Percentiles rank a stretch among this genome's conserved stretches.
Conservation (phyloP, 2,113 vertebrate species). For the Egretta garzetta region DNA sequence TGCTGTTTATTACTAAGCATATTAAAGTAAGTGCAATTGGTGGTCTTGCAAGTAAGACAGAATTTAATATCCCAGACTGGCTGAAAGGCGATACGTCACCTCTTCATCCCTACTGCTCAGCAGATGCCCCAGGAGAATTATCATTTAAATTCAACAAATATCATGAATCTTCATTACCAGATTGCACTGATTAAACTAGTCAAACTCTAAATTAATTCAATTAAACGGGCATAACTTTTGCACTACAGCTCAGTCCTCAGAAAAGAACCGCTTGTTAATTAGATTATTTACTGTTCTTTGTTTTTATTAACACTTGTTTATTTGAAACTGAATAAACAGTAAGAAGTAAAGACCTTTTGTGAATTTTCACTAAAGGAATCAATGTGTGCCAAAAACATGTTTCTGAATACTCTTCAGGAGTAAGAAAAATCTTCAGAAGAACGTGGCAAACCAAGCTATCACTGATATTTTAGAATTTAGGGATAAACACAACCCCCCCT, state of each 20-base stretch:
- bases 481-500: neutral
- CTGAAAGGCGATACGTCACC: neutral
- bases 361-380: slow-evolving; percentile 5
- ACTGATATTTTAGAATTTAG: neutral
- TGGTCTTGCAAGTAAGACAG: neutral
- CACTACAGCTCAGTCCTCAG: neutral
- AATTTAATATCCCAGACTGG: neutral
- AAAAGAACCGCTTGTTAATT: slow-evolving; percentile 11
- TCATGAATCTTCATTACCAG: slow-evolving; percentile 3
- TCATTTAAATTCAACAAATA: neutral
- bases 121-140: neutral
- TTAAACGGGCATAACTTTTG: slow-evolving; percentile 2
- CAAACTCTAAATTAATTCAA: neutral
- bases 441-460: neutral
- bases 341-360: neutral
- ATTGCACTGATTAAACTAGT: slow-evolving; percentile 6
- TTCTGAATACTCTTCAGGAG: neutral
- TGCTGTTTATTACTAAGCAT: neutral
- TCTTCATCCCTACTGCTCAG: neutral
- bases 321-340: neutral
- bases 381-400: neutral
- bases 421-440: neutral
- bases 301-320: neutral
- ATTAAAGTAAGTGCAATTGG: neutral
- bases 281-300: slow-evolving; percentile 7